Evolutionary conservation across 2,888 invertebrate genomes (phyloP), one percentile per base, ranked within the genome.

Genomic region (Rhagonycha lutea): DNA sequence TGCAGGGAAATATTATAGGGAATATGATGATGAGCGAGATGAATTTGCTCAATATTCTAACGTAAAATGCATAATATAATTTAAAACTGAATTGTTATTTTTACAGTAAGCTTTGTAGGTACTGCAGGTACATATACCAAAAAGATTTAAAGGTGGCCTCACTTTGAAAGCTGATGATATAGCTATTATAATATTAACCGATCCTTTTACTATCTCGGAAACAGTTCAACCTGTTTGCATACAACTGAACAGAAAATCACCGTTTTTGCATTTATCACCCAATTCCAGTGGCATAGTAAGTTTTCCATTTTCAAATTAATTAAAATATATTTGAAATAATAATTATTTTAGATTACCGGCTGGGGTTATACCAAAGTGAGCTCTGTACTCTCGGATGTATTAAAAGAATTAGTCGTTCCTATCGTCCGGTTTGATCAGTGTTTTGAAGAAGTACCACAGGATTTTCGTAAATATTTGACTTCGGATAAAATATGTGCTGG

Each of bases 161-260:
- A n/a, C 18, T 76, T 71, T 11, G 28, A 68, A 11, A 81, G 68
- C 72, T 12, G 78, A 78, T 11, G 88, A 88, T 79, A 84, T 88
- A 32, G 87, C 87, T 0, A 68, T 87, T 10, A 26, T 88, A 9
- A 78, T 84, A n/a, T 73, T 86, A 12, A 79, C 81, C n/a, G n/a
- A n/a, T n/a, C n/a, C n/a, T n/a, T n/a, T n/a, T n/a, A n/a, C n/a
- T n/a, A n/a, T n/a, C n/a, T n/a, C n/a, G n/a, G n/a, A n/a, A n/a
- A n/a, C n/a, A n/a, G n/a, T n/a, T n/a, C n/a, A n/a, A n/a, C n/a
- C n/a, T n/a, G n/a, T n/a, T n/a, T n/a, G n/a, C n/a, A n/a, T n/a
- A n/a, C n/a, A n/a, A n/a, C n/a, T n/a, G n/a, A n/a, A n/a, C n/a
- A n/a, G n/a, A n/a, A n/a, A n/a, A n/a, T n/a, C n/a, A n/a, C n/a